A percentile compares a stretch with the other conserved stretches of the same genome.
These are phyloP conservation scores for Neolamprologus caudopunctatus DNA, from an alignment of 2,113 vertebrate genomes.

Conservation along the genomic window DNA sequence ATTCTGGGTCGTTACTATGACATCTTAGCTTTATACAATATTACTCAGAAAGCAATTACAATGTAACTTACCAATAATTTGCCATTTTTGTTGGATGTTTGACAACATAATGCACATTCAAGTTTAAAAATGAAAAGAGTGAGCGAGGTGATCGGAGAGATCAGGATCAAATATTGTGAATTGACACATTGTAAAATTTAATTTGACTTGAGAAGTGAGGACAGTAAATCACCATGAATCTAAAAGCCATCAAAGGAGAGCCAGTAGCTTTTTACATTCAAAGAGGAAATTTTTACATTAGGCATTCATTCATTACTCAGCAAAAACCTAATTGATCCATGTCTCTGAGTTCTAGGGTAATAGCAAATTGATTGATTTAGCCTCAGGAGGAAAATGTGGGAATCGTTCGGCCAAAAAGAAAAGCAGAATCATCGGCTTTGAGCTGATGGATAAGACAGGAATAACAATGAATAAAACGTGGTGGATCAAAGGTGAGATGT, in stretches of 20 bases:
- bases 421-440: slow-evolving; percentile 26
- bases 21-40: neutral
- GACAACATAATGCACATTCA: neutral
- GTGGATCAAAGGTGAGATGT: slow-evolving; percentile 9
- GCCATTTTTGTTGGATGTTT: neutral
- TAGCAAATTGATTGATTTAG: slow-evolving; percentile 68
- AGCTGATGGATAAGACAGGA: slow-evolving; percentile 30
- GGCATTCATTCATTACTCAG: slow-evolving; percentile 63
- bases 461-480: slow-evolving; percentile 16
- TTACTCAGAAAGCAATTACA: neutral
- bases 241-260: neutral
- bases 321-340: slow-evolving; percentile 60
- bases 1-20: neutral
- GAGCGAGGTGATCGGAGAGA: neutral
- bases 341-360: slow-evolving; percentile 63
- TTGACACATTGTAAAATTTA: neutral
- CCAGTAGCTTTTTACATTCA: neutral
- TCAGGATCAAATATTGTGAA: neutral
- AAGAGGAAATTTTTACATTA: slow-evolving; percentile 11
- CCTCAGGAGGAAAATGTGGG: slow-evolving; percentile 43
- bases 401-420: slow-evolving; percentile 31
- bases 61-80: neutral
- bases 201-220: neutral
- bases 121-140: neutral
- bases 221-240: neutral